Base-by-base conservation (phyloP, 2,113 vertebrate genomes). In the Cyprinodon tularosa region DNA sequence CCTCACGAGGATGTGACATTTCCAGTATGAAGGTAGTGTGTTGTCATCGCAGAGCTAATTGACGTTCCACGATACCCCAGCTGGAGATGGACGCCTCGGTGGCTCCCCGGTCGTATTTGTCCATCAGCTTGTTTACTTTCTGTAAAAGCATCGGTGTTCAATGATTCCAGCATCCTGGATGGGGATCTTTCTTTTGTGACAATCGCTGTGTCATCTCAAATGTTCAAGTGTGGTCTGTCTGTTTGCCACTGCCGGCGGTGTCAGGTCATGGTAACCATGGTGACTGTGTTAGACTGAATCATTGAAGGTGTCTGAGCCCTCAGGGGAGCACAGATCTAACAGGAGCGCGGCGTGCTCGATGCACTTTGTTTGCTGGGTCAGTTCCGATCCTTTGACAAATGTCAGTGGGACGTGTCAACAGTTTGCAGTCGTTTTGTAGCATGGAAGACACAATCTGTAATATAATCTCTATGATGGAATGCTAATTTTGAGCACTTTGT, bases 231-330 rank as follows among this genome's bases (percentile, higher is more conserved):
- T 82, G 90, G 87, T 89, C 85, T 76, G 69, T 86, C 85, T 47
- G 74, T 84, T 88, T 71, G 67, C 87, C 71, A 71, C 68, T 75
- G 89, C 86, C 78, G 69, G 80, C 72, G 81, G 82, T 86, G 86
- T 84, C 88, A 77, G 81, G 75, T 86, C 47, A 84, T 20, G 42
- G 91, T 93, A 88, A 88, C 92, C 88, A 92, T 93, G 87, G 91
- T 37, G 84, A 93, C 90, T 0, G 81, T 74, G 83, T 72, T 40
- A 29, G 68, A 70, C 71, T 78, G 83, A 63, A 81, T 74, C 59
- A 74, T 75, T 8, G 44, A 70, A 78, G 71, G 79, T 87, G 82
- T 77, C 42, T 1, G 37, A 76, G 68, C 70, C 85, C 66, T 65
- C 38, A 7, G 78, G 86, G 73, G 68, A 65, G 42, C 70, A 36